A percentile compares a stretch with the other conserved stretches of the same genome.
Conservation (phyloP, 2,888 invertebrate species). For the Gymnoscelis rufifasciata region DNA sequence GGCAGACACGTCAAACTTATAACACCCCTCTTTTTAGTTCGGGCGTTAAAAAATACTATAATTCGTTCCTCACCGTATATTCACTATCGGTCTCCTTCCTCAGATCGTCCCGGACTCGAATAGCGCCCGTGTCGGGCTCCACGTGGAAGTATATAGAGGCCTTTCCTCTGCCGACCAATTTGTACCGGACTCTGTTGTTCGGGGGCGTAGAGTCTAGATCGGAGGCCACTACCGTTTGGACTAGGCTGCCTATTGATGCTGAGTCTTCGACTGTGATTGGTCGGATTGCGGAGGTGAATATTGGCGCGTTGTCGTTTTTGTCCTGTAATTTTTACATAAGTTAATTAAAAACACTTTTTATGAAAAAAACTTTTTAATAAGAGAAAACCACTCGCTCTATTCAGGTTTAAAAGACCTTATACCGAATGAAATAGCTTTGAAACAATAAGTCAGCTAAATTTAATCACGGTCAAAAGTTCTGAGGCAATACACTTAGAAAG, state of each 20-base stretch:
- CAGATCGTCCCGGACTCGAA: constrained; percentile 89
- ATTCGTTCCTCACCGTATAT: constrained; percentile 92
- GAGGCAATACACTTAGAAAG: no score
- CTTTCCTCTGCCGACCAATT: constrained; percentile 89
- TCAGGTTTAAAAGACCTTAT: no score
- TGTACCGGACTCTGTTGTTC: constrained; percentile 88
- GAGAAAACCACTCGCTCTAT: no score
- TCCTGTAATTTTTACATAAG: no score
- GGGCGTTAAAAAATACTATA: no score
- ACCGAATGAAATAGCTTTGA: no score
- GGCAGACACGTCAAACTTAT: no score
- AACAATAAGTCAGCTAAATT: no score
- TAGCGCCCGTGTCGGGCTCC: constrained; percentile 89
- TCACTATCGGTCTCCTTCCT: constrained; percentile 92
- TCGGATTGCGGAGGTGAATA: constrained; percentile 89
- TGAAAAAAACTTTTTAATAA: no score
- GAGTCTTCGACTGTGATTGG: constrained; percentile 92
- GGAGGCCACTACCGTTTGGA: constrained; percentile 87
- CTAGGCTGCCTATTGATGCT: constrained; percentile 87
- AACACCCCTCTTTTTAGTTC: no score
- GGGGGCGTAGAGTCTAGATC: constrained; percentile 92
- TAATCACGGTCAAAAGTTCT: no score
- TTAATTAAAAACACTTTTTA: no score
- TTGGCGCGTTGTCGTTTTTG: constrained; percentile 92
- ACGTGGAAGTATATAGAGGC: constrained; percentile 92